Conservation (phyloP, 2,113 vertebrate species). For the Dolichotis patagonum region DNA sequence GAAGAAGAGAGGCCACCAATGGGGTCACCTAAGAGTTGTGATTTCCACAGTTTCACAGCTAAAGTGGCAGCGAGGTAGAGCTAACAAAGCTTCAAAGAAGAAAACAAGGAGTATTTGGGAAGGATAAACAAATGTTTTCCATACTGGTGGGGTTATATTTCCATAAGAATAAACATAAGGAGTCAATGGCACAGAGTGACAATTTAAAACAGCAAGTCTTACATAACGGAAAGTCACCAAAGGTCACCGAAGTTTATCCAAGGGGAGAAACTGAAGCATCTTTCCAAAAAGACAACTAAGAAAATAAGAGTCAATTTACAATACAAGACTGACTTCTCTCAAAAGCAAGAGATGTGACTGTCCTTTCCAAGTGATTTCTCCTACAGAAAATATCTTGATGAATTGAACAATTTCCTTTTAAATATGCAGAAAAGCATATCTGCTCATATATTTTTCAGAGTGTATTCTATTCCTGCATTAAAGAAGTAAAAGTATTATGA, state of each 20-base stretch:
- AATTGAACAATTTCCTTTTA: conserved; percentile 28
- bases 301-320: neutral
- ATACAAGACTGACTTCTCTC: neutral
- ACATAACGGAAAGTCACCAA: neutral
- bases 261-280: neutral
- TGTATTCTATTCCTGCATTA: neutral
- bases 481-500: neutral
- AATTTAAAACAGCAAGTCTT: fast-evolving
- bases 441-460: conserved; percentile 56
- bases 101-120: neutral
- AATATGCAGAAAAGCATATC: conserved; percentile 17
- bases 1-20: neutral
- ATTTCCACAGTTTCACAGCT: neutral
- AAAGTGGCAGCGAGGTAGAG: neutral
- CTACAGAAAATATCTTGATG: neutral
- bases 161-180: fast-evolving
- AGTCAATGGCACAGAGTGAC: fast-evolving
- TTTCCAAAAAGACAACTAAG: neutral
- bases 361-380: neutral
- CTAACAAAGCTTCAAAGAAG: neutral
- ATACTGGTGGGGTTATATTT: neutral
- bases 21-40: neutral
- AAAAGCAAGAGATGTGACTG: neutral
- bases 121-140: neutral
- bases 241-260: neutral